Base-by-base conservation (phyloP, 2,888 invertebrate genomes). In the Aromia moschata region DNA sequence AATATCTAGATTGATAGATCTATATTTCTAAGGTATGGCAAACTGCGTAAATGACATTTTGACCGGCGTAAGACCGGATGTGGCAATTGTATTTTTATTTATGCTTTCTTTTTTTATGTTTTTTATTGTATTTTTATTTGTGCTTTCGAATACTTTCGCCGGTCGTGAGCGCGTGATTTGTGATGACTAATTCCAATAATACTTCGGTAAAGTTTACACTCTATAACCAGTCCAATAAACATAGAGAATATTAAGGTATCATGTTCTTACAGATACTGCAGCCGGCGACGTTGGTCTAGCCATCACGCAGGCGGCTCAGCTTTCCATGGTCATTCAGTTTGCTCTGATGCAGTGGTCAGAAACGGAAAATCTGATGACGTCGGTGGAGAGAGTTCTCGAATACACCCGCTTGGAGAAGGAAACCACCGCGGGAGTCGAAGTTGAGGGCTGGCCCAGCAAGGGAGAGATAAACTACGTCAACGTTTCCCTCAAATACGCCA, bases 271-370 rank as follows among this genome's bases (percentile, higher is more conserved):
- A 72, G 73, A 94, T 86, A 59, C 69, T 16, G 46, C 60, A 9
- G 69, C 72, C 20, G 74, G 83, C 3, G 79, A 82, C 59, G 83
- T 83, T 0, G 84, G 84, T 14, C 68, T 84, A 20, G 80, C 83
- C 2, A 78, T 84, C 16, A 82, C 83, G 0, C 83, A 84, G 72
- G 76, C 81, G 2, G 75, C 82, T 15, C 68, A 73, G 1, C 83
- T 93, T 60, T 90, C 91, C 0, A 89, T 90, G n/a, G 79, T 82
- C 77, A 66, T 86, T 68, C 85, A 86, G 73, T 85, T 84, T 84
- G 84, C 83, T 1, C 81, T 87, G 38, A 83, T 95, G 4, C 95
- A 96, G 78, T 94, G 94, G 70, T 92, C 96, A 0, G 96, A 96
- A 77, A 78, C 79, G 3, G 80, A 80, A 77, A 94, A 92, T 74